Conservation (phyloP, 1,140 invertebrate genomes). For the Yoshiicerus persimilis region DNA sequence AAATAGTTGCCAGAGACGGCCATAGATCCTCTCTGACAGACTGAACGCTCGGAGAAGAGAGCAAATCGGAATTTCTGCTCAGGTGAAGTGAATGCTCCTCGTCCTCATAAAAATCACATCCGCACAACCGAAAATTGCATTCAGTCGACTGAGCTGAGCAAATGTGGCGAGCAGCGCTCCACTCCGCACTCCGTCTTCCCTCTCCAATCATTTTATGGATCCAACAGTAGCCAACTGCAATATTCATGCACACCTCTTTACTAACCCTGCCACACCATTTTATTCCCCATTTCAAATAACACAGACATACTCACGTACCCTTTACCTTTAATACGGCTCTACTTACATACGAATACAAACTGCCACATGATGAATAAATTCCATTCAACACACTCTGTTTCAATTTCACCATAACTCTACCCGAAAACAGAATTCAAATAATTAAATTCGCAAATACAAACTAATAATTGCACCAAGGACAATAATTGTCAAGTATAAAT, state of each 20-base stretch:
- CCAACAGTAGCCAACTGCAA: not conserved
- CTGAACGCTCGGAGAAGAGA: not conserved
- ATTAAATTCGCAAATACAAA: no score
- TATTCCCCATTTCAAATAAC: not conserved
- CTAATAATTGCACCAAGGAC: no score
- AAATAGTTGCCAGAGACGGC: not conserved
- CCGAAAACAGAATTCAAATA: no score
- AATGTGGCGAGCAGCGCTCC: no score
- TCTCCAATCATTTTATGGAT: not conserved
- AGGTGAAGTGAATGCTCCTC: not conserved
- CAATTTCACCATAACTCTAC: no score
- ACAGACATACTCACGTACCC: not conserved
- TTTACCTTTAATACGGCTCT: no score
- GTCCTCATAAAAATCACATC: slow-evolving; percentile 1
- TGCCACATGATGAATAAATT: no score
- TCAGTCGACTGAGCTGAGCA: not conserved
- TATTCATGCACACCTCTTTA: slow-evolving; percentile 1
- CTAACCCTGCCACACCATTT: not conserved
- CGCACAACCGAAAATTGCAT: slow-evolving; percentile 1
- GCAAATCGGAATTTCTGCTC: not conserved
- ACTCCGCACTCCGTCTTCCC: not conserved
- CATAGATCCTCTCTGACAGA: not conserved
- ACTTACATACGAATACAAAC: no score
- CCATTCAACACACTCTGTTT: no score
- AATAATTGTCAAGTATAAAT: no score